phyloP scores from a whole-genome alignment of 1,140 invertebrate species.

The Aphaenogaster rudis region DNA sequence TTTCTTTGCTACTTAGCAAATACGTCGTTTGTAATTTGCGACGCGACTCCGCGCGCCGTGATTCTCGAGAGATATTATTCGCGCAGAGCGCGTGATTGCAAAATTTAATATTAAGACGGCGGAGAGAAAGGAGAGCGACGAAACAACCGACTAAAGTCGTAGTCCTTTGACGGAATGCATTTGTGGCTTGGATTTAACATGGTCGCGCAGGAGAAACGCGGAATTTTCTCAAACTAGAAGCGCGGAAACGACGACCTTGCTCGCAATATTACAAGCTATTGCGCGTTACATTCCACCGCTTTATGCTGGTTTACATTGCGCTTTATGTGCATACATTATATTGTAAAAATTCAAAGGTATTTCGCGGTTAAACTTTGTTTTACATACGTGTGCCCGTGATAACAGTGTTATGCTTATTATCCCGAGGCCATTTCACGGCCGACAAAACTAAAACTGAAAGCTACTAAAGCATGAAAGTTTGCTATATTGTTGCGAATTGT shows the following conservation, averaged over 20 bases:
- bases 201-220: conserved; percentile 28
- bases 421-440: conserved; percentile 1
- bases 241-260: conserved; percentile 45
- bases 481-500: conserved; percentile 2
- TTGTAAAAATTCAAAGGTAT: conserved; percentile 56
- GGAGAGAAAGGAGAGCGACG: conserved; percentile 16
- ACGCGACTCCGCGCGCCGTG: neutral
- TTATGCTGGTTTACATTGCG: conserved; percentile 41
- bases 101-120: conserved; percentile 54
- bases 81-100: conserved; percentile 32
- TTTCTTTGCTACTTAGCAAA: conserved; percentile 45
- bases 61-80: conserved; percentile 26
- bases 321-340: conserved; percentile 34
- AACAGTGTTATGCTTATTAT: conserved; percentile 11
- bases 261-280: conserved; percentile 42
- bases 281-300: conserved; percentile 48
- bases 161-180: conserved; percentile 50
- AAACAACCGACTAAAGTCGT: conserved; percentile 36
- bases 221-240: conserved; percentile 57
- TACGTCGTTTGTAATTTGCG: conserved; percentile 41
- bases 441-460: conserved; percentile 16
- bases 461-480: conserved; percentile 13
- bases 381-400: neutral
- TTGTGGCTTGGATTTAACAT: conserved; percentile 44
- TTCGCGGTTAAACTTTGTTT: conserved; percentile 40